Evolutionary conservation across 2,797 vertebrate genomes (phyloP), one percentile per base, ranked within the genome.

Genomic region (Epinephelus malabaricus): DNA sequence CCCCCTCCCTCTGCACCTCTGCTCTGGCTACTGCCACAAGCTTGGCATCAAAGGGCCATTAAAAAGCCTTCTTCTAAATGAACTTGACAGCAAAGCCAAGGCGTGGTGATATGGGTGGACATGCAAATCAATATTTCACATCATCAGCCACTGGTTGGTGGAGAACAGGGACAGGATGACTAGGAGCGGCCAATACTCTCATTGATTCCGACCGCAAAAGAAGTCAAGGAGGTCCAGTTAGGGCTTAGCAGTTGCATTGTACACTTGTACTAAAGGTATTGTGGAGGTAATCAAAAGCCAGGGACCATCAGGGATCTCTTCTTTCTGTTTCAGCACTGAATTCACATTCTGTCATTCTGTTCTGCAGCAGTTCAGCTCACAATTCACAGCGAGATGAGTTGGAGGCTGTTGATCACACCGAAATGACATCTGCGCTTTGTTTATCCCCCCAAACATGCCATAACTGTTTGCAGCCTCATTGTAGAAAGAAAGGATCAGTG

Each of bases 41-140:
- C 86, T 79, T 89, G 88, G 90, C 89, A 88, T 92, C 87, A 89
- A 90, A 91, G 73, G 78, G 71, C 87, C 79, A 86, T 92, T 89
- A 88, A 92, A 80, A 73, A 72, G 72, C 70, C 81, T 73, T 77
- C 87, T 72, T 88, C 84, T 95, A 94, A 95, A 94, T 88, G 86
- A 91, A 92, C 84, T 79, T 91, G 94, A 95, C 94, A 95, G 93
- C 81, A 65, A 89, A 91, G 91, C 85, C 88, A 77, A 86, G 88
- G 90, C 87, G 71, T 89, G 88, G 91, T 94, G 92, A 95, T 92
- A 86, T 76, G 89, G 92, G 85, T 90, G 92, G 94, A 96, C 92
- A 92, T 92, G 91, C 87, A 92, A 95, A 95, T 96, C 95, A 95
- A 96, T 95, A 95, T 95, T 95, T 95, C 87, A 95, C 92, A 92